A percentile compares a stretch with the other conserved stretches of the same genome.
Conservation (phyloP, 2,113 vertebrate species). For the Entomyzon cyanotis region DNA sequence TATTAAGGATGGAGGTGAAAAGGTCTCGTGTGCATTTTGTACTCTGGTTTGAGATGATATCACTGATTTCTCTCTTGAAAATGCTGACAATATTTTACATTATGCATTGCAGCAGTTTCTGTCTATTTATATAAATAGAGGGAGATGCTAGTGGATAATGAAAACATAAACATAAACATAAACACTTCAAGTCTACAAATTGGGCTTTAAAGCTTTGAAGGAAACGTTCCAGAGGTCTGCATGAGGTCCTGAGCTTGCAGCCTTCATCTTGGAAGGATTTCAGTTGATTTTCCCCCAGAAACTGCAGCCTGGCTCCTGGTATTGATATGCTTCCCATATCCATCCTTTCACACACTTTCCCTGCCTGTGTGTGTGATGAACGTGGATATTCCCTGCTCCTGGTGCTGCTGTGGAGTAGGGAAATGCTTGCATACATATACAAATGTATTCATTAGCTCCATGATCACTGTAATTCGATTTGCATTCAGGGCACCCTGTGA, state of each 20-base stretch:
- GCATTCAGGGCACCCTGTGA: conserved; percentile 10
- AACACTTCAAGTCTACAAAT: background rate
- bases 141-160: background rate
- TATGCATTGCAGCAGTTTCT: background rate
- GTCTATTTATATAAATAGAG: background rate
- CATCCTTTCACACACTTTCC: background rate
- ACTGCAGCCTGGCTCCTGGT: background rate
- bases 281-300: background rate
- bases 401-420: background rate
- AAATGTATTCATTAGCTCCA: conserved; percentile 8
- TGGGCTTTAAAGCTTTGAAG: background rate
- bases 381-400: background rate
- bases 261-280: conserved; percentile 4
- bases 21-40: background rate
- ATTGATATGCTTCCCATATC: background rate
- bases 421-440: background rate
- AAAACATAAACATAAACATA: background rate
- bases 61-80: background rate
- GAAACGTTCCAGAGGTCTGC: background rate
- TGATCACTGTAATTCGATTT: conserved; percentile 50
- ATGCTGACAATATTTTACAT: background rate
- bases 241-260: background rate
- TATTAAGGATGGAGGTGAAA: background rate
- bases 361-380: background rate
- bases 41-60: background rate